Evolutionary conservation across 2,888 invertebrate species (phyloP).

Genomic region (Cantharis lateralis): DNA sequence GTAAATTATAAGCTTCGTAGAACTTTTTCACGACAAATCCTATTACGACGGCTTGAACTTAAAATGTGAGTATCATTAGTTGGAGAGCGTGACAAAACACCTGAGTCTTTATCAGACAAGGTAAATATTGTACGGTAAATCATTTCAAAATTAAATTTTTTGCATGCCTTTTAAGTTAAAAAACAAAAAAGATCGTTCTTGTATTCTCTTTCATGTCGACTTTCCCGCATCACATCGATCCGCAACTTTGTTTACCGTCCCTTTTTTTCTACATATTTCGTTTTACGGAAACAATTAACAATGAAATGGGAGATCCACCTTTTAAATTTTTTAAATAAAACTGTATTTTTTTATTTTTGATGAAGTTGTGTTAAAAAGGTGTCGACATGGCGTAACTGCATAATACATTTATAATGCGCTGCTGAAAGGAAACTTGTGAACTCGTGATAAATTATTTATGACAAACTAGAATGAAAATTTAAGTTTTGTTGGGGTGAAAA

Average conservation of each 20-base stretch:
- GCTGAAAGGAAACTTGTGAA: neutral
- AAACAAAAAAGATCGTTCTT: neutral
- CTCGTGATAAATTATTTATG: neutral
- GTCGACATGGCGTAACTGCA: neutral
- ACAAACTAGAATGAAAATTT: neutral
- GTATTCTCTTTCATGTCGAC: neutral
- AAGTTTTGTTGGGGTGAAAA: neutral
- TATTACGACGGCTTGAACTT: neutral
- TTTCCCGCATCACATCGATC: neutral
- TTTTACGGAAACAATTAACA: neutral
- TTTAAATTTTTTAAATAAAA: neutral
- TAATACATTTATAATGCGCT: neutral
- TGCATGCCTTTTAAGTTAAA: neutral
- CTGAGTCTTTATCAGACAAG: constrained; percentile 6
- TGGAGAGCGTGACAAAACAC: constrained; percentile 7
- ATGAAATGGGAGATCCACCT: neutral
- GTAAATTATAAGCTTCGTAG: neutral
- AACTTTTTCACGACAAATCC: neutral
- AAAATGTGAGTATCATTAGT: neutral
- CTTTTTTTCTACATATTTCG: neutral
- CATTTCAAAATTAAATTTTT: constrained; percentile 15
- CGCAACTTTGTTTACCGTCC: neutral
- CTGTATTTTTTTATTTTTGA: neutral
- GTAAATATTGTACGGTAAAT: constrained; percentile 9
- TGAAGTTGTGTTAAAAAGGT: neutral